Conservation (phyloP, 2,888 invertebrate species). For the Pteria penguin region DNA sequence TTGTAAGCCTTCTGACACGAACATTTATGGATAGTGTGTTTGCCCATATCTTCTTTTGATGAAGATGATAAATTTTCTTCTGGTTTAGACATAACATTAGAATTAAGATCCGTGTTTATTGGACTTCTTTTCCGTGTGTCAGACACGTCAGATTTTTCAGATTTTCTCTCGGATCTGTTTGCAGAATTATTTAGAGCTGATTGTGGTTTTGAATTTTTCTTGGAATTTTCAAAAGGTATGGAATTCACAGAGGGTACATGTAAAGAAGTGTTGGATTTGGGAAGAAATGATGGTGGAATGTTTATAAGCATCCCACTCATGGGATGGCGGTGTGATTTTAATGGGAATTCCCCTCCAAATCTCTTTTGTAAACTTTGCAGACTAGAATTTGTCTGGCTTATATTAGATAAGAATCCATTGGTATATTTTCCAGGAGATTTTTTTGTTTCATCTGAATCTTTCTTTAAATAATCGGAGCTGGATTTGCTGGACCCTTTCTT, state of each 20-base stretch:
- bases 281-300: conserved; percentile 5
- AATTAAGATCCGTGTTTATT: conserved; percentile 35
- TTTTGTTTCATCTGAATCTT: conserved; percentile 19
- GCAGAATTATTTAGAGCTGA: neutral
- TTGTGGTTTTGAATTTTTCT: neutral
- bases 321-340: conserved; percentile 60
- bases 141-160: conserved; percentile 10
- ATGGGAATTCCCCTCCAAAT: conserved; percentile 72
- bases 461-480: conserved; percentile 19
- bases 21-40: conserved; percentile 72
- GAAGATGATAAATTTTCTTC: conserved; percentile 36
- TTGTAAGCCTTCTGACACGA: conserved; percentile 74
- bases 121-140: neutral
- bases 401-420: conserved; percentile 50
- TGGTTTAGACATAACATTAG: conserved; percentile 33
- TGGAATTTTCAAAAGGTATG: neutral
- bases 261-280: neutral
- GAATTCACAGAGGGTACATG: neutral
- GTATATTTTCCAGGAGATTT: conserved; percentile 45
- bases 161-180: neutral
- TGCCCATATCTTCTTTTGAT: conserved; percentile 52
- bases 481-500: conserved; percentile 57
- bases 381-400: conserved; percentile 56
- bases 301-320: conserved; percentile 45
- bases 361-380: conserved; percentile 72